Base-by-base conservation (phyloP, 2,797 vertebrate species). In the Falco berigora region DNA sequence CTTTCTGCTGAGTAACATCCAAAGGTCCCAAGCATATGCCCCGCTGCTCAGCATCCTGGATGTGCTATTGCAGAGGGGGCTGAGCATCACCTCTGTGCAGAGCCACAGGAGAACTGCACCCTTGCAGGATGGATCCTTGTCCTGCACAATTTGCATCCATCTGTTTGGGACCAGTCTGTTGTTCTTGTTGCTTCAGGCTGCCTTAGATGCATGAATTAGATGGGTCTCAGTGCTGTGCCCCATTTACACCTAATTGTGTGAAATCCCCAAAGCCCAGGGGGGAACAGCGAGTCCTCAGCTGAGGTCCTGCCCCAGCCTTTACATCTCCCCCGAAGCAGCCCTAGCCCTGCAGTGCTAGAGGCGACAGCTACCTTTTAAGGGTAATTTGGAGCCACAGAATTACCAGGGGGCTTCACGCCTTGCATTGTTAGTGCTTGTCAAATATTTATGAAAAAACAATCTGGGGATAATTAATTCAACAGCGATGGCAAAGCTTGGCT, bases 401-500 rank as follows among this genome's bases (percentile, higher is more conserved):
- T 82, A 90, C 40, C 93, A 68, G 86, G 92, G 92, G 90, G 69
- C 86, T 96, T 95, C 91, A 75, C 68, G 18, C 94, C 87, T 92
- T 17, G 56, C 66, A 80, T 94, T 91, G 89, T 95, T 96, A 86
- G 78, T 68, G 49, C 94, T 94, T 67, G 92, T 96, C 94, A 96
- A 96, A 95, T 96, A 95, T 96, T 96, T 92, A 96, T 96, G 92
- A 90, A 86, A 91, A 97, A 95, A 94, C 92, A 95, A 94, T 92
- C 79, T 49, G 82, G 50, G 79, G 88, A 95, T 96, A 96, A 96
- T 96, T 92, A 97, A 96, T 95, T 96, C 95, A 91, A 66, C 72
- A 92, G 73, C 8, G 2, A 95, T 34, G 75, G 95, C 73, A 82
- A 84, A 96, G 44, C 80, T 49, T 0, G 69, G 84, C 72, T 86